Evolutionary conservation across 2,113 vertebrate species (phyloP), one percentile per base, ranked within the genome.

Genomic region (Miniopterus natalensis): DNA sequence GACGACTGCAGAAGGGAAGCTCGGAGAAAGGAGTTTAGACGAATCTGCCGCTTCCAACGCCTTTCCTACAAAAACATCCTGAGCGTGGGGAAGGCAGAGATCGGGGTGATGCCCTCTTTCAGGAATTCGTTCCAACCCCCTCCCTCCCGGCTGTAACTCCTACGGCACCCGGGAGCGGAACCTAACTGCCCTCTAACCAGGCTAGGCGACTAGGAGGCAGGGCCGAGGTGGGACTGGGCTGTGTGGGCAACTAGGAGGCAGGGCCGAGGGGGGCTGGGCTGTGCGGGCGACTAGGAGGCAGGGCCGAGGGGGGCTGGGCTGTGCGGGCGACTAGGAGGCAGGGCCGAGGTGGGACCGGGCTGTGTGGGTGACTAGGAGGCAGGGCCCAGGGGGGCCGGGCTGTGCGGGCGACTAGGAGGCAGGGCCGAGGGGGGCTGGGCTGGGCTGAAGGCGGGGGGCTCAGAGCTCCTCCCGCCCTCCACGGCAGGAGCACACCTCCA

Each of bases 211-310:
- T 66, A 31, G 45, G 9, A 74, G 51, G 23, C 2, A 0, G 31
- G 47, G 27, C 40, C 4, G 1, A 0, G 9, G 57, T 0, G 0
- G 3, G 0, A 6, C 0, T 8, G 2, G 65, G 42, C 12, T n/a
- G 0, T 3, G 14, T 12, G 1, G 2, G 14, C 15, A 2, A 36
- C 36, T 36, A 36, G 36, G 36, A 36, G 36, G 36, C 36, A 18
- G 36, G 36, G 36, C 36, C 36, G 36, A 36, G 36, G 36, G n/a
- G n/a, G n/a, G n/a, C n/a, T n/a, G n/a, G 36, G 36, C 36, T 36
- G 36, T 36, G 36, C 2, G 36, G 36, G 36, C 36, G 36, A 36
- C 36, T 36, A 36, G 36, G 36, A 36, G 36, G 36, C 36, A 36
- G 36, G 36, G 36, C 36, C 36, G 36, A 36, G 36, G 36, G 36